Base-by-base conservation (phyloP, 1,140 invertebrate species). In the Pogonomyrmex barbatus region DNA sequence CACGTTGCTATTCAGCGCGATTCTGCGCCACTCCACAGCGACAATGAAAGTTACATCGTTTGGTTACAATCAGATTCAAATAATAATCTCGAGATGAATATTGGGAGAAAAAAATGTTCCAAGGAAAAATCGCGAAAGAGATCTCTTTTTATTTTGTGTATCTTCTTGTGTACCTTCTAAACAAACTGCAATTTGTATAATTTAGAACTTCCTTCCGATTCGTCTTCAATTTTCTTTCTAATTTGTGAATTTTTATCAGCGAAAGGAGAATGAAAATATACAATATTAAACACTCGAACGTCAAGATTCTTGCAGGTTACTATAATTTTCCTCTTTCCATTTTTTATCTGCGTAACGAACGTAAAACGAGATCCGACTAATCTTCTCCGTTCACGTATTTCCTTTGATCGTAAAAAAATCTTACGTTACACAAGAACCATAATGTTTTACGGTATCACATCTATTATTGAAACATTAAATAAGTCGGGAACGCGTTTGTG, bases 391-490 rank as follows among this genome's bases (percentile, higher is more conserved):
- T 17, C 54, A 75, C 39, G 39, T 17, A 83, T 73, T 75, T 83
- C 33, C 17, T 83, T 60, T 75, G 30, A 83, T 12, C 33, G 5
- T 17, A 75, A 83, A 83, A 83, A 68, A 83, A 73, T 73, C 42
- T 73, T 73, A 73, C 42, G 30, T 83, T 36, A 17, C 39, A 47
- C 10, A 30, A 67, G 30, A 82, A 24, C 4, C 30, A 45, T 79
- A 33, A 82, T 58, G 67, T 67, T 79, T 67, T 42, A 79, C 45
- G 67, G 33, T 73, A 71, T 83, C 70, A 60, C 54, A 30, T 83
- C 36, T 83, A 75, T 83, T 83, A 75, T 75, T 62, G 30, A 75
- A 83, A 24, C 12, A 45, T 83, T 83, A 68, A 83, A 82, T 82
- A 73, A 83, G n/a, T 75, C 62, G 75, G 12, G 14, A 60, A 8